Evolutionary conservation across 35 echinoderm and acorn worm genomes (phyloP), one percentile per base, ranked within the genome.

Genomic region (Ophioderma brevispina): DNA sequence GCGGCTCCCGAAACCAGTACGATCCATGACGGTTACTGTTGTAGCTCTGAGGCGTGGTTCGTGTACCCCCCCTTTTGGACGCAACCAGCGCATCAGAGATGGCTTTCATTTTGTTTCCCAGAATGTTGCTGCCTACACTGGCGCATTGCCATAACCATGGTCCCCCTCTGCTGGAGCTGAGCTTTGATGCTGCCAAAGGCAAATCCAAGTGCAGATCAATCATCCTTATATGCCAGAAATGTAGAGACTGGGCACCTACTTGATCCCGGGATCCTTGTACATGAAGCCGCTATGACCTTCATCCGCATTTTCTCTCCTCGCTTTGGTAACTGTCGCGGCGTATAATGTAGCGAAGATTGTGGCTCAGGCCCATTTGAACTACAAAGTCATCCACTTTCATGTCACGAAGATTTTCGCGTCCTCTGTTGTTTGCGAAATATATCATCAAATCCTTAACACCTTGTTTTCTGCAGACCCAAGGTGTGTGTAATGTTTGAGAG

Each of bases 201-300:
- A 40, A 8, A 78, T 49, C 10, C n/a, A n/a, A 49, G 38, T 55
- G 55, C 82, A 32, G 90, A 75, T 28, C 87, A 52, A 0, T 32
- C 39, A 19, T 10, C 31, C 36, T 78, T 78, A 46, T 55, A 92
- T 30, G 35, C 34, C 39, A 78, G 36, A 33, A 92, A 87, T 40
- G 82, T 39, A 0, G 82, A 8, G 21, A 92, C 90, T 39, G 83
- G 84, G 37, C 90, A 92, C 33, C 41, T 79, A 35, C 10, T 8
- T 55, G 84, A 92, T 21, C 90, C 84, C 88, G 75, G 82, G 8
- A 92, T 92, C 37, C n/a, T 92, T 84, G 42, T 79, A 92, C 90
- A 92, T 88, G 33, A 35, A 17, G 19, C 77, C 84, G 37, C 78
- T 81, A 39, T n/a, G 34, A 8, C 38, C 85, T 88, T 92, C 85